These are phyloP conservation scores for Xestia c-nigrum DNA, from an alignment of 2,888 invertebrate species.

Conservation along the genomic window DNA sequence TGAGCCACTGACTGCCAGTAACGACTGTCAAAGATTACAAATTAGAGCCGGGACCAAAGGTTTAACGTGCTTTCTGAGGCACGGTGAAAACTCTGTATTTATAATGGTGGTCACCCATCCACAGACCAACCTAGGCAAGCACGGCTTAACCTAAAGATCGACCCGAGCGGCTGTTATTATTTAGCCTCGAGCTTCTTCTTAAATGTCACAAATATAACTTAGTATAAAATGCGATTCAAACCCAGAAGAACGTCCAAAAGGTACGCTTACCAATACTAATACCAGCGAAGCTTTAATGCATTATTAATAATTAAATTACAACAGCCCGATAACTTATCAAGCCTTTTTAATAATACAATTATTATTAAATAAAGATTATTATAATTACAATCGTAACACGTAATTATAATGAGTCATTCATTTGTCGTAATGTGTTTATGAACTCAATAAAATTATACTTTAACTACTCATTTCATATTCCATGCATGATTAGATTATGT, in stretches of 20 bases:
- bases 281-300: not conserved
- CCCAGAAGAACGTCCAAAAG: not conserved
- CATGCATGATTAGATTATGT: constrained; percentile 29
- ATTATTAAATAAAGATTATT: constrained; percentile 17
- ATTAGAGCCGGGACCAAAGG: too few species aligned
- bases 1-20: too few species aligned
- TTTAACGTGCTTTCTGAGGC: too few species aligned
- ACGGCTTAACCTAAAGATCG: too few species aligned
- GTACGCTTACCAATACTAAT: not conserved
- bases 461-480: constrained; percentile 23
- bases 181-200: too few species aligned
- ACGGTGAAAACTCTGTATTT: too few species aligned
- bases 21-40: too few species aligned
- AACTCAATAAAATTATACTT: constrained; percentile 42
- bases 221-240: not conserved
- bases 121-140: too few species aligned
- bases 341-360: not conserved
- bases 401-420: constrained; percentile 40
- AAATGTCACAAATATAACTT: not conserved
- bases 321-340: constrained; percentile 31
- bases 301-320: constrained; percentile 22
- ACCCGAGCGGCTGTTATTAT: too few species aligned
- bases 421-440: constrained; percentile 29
- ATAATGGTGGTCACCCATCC: too few species aligned
- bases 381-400: constrained; percentile 1